Evolutionary conservation across 2,888 invertebrate genomes (phyloP), one percentile per base, ranked within the genome.

Genomic region (Macrosoma leucophasiata): DNA sequence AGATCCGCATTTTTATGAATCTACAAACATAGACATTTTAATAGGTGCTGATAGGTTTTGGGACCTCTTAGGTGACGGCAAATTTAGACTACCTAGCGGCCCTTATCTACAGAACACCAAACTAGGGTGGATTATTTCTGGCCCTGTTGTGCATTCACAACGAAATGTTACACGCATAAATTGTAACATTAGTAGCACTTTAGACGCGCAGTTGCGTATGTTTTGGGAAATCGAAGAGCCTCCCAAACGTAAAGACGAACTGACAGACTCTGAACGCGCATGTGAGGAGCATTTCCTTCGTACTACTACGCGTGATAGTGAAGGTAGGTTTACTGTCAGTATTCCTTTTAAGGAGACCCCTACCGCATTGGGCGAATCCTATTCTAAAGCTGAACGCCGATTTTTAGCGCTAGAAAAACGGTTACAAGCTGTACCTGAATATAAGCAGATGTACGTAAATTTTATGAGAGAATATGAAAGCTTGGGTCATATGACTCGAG

Each of bases 391-490:
- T 4, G 15, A 37, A 34, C 23, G 23, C 1, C 26, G 43, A 7
- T 47, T 50, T 25, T 15, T 39, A 3, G 17, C 41, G 6, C 24
- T 50, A 26, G 48, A 48, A 29, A 32, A 26, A 21, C 31, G 36
- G 8, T 25, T 50, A 5, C 7, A 32, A 14, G 36, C 39, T n/a
- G 8, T 13, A 4, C 31, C 38, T 1, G 20, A 23, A 11, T 40
- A 29, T 13, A 45, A 45, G 36, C 24, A 24, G 13, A 17, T 42
- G 23, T 47, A 46, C 14, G 24, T 13, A 4, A 31, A 50, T 21
- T 50, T 47, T 22, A 47, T 50, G 10, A 15, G 26, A 5, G 46
- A 49, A 18, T 49, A 47, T 22, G 14, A 26, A 11, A 3, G 19
- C 2, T 15, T 47, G 26, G 49, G 49, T 13, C 45, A 46, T 17